phyloP scores from a whole-genome alignment of 2,113 vertebrate species.

The Platichthys stellatus region DNA sequence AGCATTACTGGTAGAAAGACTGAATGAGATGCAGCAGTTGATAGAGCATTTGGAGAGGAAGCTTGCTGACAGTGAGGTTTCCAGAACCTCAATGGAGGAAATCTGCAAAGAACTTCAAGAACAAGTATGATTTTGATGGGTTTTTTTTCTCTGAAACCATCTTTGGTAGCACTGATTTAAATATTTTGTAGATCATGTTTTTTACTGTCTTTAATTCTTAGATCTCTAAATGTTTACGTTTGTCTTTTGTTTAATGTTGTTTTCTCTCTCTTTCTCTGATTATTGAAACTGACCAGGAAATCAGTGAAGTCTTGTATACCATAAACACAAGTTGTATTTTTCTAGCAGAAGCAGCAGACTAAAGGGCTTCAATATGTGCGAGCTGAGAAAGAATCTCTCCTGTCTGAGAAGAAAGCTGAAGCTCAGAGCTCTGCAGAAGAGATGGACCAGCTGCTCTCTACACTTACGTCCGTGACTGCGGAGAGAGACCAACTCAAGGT shows the following conservation, averaged over 20 bases:
- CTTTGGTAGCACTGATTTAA: background rate
- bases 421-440: constrained; percentile 15
- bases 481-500: constrained; percentile 69
- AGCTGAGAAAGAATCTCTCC: constrained; percentile 17
- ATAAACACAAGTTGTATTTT: background rate
- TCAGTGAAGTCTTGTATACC: background rate
- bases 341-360: constrained; percentile 44
- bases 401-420: background rate
- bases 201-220: no score
- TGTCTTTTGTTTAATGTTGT: no score
- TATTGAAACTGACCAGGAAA: background rate
- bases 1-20: constrained; percentile 68
- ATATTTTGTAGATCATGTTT: background rate
- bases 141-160: background rate
- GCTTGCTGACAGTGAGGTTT: constrained; percentile 51
- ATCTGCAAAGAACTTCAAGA: constrained; percentile 63
- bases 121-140: constrained; percentile 34
- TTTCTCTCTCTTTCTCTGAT: background rate
- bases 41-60: constrained; percentile 54
- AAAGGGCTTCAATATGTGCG: constrained; percentile 29
- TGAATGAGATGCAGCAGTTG: constrained; percentile 64
- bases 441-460: constrained; percentile 32
- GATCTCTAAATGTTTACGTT: no score
- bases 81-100: constrained; percentile 63
- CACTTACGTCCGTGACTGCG: constrained; percentile 25